Evolutionary conservation across 2,888 invertebrate species (phyloP), one percentile per base, ranked within the genome.

Genomic region (Corbicula japonica): DNA sequence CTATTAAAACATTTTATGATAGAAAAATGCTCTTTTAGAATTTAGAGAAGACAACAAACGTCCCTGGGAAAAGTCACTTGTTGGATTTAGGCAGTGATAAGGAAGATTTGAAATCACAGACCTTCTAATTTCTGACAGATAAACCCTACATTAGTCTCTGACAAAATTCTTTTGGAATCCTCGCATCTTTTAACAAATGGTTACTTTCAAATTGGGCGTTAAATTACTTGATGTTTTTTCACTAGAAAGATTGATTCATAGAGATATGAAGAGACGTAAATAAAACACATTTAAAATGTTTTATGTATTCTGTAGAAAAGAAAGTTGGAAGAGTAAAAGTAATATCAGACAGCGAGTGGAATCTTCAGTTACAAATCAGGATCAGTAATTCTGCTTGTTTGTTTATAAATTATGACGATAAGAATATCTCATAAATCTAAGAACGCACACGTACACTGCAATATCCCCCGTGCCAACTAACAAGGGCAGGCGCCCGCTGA

Each of bases 141-240:
- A 80, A 80, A 66, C 44, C 60, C 48, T 30, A n/a, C 23, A 52
- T 58, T 52, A 61, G 30, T 34, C 54, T 44, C 60, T 69, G 63
- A 65, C 69, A 69, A 69, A 69, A 72, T 34, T 54, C 62, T 62
- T 63, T 73, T 50, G 69, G 66, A 56, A 62, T 46, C 61, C 50
- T 63, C 35, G 62, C 69, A 73, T 76, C 76, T 80, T 74, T 76
- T 76, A 80, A 80, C 80, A 80, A 80, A 76, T 76, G 80, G 80
- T 76, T 76, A 73, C 76, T 69, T 72, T 80, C 80, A 80, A 80
- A 80, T 80, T 76, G 72, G 76, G 68, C 80, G 80, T 69, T 69
- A 72, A 80, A 80, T 80, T 80, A 61, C 63, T 63, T 58, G 76
- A 65, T 54, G 69, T 69, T 72, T 65, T 65, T 61, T 48, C 56